These are phyloP conservation scores for Thalassoma bifasciatum DNA, from an alignment of 2,113 vertebrate species.

Conservation along the genomic window DNA sequence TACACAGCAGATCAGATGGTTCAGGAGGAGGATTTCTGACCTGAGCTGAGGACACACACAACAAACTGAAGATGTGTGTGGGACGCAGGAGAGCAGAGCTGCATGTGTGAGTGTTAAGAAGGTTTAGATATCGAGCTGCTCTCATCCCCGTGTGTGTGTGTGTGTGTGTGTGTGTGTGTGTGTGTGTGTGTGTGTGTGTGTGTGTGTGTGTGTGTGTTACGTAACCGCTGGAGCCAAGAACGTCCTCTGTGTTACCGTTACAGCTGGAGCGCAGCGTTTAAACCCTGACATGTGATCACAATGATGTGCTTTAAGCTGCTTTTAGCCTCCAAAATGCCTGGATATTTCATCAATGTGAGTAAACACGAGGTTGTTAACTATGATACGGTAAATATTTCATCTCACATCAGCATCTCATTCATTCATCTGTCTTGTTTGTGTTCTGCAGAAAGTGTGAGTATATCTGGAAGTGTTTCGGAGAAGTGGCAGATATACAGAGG, in stretches of 20 bases:
- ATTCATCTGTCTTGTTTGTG: background rate
- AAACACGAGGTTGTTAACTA: background rate
- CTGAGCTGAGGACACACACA: slow-evolving; percentile 41
- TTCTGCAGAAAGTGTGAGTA: background rate
- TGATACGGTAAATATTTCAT: too few relatives aligned
- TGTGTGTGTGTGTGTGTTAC: background rate
- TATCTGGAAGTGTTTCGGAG: slow-evolving; percentile 52
- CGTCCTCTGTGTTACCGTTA: background rate
- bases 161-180: too few relatives aligned
- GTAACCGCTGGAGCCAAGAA: slow-evolving; percentile 1
- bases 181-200: too few relatives aligned
- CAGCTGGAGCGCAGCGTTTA: background rate
- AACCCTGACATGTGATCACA: background rate
- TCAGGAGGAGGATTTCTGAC: slow-evolving; percentile 43
- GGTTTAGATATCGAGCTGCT: slow-evolving; percentile 5
- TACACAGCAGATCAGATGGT: slow-evolving; percentile 16
- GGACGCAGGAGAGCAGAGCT: background rate
- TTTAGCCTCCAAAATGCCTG: background rate
- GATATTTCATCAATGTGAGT: background rate
- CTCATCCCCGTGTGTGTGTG: too few relatives aligned
- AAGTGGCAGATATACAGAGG: slow-evolving; percentile 34
- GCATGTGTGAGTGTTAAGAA: background rate
- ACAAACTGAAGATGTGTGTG: slow-evolving; percentile 20
- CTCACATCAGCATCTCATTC: too few relatives aligned
- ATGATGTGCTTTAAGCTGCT: background rate